Conservation (phyloP, 2,113 vertebrate genomes). For the Paedocypris sp. region DNA sequence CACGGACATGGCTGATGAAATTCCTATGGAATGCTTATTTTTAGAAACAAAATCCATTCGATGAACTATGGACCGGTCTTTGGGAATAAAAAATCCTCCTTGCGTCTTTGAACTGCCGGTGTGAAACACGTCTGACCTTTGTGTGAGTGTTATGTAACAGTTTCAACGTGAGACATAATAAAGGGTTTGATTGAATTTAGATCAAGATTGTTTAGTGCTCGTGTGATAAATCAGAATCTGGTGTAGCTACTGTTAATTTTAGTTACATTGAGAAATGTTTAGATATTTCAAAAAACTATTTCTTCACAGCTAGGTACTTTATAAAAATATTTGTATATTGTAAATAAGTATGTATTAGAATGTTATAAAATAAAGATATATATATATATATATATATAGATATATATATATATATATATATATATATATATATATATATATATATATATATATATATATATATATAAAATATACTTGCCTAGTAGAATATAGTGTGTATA, state of each 20-base stretch:
- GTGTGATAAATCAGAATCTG: no score
- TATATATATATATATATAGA: no score
- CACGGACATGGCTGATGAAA: constrained; percentile 53
- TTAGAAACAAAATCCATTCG: constrained; percentile 3
- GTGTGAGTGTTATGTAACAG: constrained; percentile 2
- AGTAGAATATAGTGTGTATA: no score
- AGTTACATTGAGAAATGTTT: background rate
- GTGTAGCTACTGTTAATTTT: background rate
- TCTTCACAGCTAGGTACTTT: no score
- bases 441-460: no score
- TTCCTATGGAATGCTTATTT: constrained; percentile 85
- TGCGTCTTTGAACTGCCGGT: constrained; percentile 9
- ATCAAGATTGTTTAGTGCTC: constrained; percentile 6
- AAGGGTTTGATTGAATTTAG: constrained; percentile 5
- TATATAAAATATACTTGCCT: no score
- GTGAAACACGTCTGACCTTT: constrained; percentile 4
- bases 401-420: no score
- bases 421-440: no score
- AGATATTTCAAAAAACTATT: no score
- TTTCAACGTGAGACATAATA: constrained; percentile 16
- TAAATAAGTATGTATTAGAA: no score
- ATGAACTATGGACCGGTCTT: background rate
- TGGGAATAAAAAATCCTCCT: background rate
- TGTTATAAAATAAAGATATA: no score
- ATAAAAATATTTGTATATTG: no score